Conservation (phyloP, 2,113 vertebrate species). For the Macquaria ambigua region DNA sequence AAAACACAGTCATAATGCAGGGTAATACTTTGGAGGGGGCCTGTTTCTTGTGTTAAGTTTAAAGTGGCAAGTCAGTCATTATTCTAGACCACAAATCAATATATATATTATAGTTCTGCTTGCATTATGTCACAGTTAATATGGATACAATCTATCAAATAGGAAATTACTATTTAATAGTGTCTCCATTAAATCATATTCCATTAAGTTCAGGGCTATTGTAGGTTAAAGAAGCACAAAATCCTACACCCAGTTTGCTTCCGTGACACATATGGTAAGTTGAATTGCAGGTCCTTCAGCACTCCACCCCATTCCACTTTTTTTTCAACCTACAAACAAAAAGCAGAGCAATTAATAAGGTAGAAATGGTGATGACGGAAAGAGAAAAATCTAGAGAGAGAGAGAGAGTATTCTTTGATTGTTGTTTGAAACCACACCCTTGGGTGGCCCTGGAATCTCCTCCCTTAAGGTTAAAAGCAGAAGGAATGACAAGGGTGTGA, state of each 20-base stretch:
- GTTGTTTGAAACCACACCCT: constrained; percentile 87
- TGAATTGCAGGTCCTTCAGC: constrained; percentile 59
- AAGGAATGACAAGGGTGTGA: constrained; percentile 56
- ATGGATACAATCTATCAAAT: not conserved
- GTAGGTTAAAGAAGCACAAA: not conserved
- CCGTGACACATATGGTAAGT: constrained; percentile 14
- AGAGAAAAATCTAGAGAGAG: constrained; percentile 26
- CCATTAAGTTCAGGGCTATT: not conserved
- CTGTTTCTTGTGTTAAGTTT: not conserved
- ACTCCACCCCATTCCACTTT: constrained; percentile 50
- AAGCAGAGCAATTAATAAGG: not conserved
- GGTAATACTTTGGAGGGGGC: not conserved
- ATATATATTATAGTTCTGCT: not conserved
- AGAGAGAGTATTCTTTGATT: constrained; percentile 53
- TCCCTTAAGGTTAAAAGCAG: constrained; percentile 83
- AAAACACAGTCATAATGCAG: not conserved
- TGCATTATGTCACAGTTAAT: not conserved
- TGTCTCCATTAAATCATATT: not conserved
- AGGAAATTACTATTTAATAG: not conserved
- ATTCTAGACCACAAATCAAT: not conserved
- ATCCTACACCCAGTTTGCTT: constrained; percentile 31
- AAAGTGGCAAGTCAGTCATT: not conserved
- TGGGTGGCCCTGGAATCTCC: constrained; percentile 86
- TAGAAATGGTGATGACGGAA: constrained; percentile 4
- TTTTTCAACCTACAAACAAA: constrained; percentile 51